Evolutionary conservation across 2,888 invertebrate genomes (phyloP).

Genomic region (Athalia rosae): DNA sequence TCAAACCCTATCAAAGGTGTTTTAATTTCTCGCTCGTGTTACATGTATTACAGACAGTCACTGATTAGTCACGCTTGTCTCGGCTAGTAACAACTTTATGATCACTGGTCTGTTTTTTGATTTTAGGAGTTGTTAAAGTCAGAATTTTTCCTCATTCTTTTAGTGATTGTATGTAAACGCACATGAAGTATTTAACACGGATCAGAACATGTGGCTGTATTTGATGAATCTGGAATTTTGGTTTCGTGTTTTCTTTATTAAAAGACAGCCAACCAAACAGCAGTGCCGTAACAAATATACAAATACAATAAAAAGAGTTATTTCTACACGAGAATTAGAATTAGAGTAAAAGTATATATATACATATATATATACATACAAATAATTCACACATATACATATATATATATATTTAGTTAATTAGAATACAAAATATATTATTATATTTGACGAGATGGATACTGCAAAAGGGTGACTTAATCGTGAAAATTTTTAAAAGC

Average conservation of each 20-base stretch:
- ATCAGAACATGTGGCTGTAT: neutral
- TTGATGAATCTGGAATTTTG: slow-evolving; percentile 6
- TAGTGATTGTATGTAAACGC: neutral
- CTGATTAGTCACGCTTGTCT: slow-evolving; percentile 21
- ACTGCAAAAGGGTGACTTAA: neutral
- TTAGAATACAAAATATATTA: slow-evolving; percentile 63
- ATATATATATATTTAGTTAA: slow-evolving; percentile 69
- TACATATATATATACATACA: slow-evolving; percentile 57
- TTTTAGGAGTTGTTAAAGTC: neutral
- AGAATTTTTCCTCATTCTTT: neutral
- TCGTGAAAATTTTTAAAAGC: slow-evolving; percentile 20
- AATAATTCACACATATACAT: slow-evolving; percentile 61
- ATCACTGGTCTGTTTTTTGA: neutral
- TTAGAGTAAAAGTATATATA: slow-evolving; percentile 62
- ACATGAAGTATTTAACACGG: neutral
- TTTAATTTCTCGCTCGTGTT: neutral
- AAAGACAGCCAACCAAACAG: slow-evolving; percentile 37
- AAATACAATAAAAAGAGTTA: slow-evolving; percentile 65
- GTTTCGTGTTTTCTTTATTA: neutral
- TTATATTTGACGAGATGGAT: slow-evolving; percentile 53
- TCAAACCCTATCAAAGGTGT: neutral
- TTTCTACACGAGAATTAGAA: slow-evolving; percentile 68
- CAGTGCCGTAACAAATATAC: slow-evolving; percentile 55
- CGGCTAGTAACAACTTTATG: slow-evolving; percentile 18
- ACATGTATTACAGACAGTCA: slow-evolving; percentile 2